Conservation (phyloP, 1,140 invertebrate species). For the Ceratoteleas bidentatus region DNA sequence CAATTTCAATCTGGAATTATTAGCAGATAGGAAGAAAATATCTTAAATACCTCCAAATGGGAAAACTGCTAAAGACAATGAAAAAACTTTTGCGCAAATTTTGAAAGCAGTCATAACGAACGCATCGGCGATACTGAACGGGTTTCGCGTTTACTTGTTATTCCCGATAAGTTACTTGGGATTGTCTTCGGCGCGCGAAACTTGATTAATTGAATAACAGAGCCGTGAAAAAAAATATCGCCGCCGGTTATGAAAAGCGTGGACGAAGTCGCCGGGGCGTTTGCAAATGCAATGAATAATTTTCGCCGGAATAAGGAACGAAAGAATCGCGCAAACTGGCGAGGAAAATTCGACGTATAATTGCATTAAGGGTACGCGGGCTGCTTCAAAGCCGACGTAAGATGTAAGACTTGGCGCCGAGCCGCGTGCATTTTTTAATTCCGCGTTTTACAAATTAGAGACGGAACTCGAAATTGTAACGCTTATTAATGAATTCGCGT, state of each 20-base stretch:
- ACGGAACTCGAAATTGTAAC: slow-evolving; percentile 40
- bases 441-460: slow-evolving; percentile 40
- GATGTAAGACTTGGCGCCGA: slow-evolving; percentile 25
- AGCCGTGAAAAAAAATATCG: slow-evolving; percentile 44
- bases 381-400: slow-evolving; percentile 56
- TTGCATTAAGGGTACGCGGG: slow-evolving; percentile 51
- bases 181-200: slow-evolving; percentile 27
- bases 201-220: slow-evolving; percentile 58
- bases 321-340: slow-evolving; percentile 51
- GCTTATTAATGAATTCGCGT: slow-evolving; percentile 42
- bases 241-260: slow-evolving; percentile 48
- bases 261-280: slow-evolving; percentile 41
- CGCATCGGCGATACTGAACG: no score
- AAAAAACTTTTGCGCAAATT: no score
- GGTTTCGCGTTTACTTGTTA: slow-evolving; percentile 36
- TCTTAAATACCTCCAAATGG: no score
- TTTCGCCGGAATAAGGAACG: slow-evolving; percentile 40
- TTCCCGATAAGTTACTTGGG: slow-evolving; percentile 16
- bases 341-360: slow-evolving; percentile 59
- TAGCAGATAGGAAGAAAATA: no score
- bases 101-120: no score
- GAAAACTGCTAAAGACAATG: no score
- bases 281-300: slow-evolving; percentile 56
- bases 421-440: slow-evolving; percentile 48
- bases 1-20: no score